A percentile compares a stretch with the other conserved stretches of the same genome.
Conservation (phyloP, 2,888 invertebrate species). For the Timandra comae region DNA sequence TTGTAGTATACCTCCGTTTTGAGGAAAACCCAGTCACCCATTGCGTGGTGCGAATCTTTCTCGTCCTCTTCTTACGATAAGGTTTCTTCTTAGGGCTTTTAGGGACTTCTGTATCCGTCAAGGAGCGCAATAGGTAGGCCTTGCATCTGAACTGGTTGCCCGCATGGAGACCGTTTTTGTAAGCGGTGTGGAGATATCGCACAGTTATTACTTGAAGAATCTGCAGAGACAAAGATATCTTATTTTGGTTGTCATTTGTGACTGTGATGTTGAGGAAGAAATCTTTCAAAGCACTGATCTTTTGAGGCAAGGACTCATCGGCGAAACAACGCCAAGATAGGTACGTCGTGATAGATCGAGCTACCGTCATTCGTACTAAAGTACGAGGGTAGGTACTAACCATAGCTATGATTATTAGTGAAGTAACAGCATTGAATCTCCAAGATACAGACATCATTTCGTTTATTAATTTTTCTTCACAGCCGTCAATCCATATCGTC, state of each 20-base stretch:
- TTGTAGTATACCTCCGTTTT: conserved; percentile 28
- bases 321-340: too few relatives aligned
- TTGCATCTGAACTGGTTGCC: conserved; percentile 55
- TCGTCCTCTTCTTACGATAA: conserved; percentile 36
- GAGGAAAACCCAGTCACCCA: conserved; percentile 51
- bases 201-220: conserved; percentile 59
- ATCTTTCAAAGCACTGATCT: neutral
- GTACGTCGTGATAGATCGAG: too few relatives aligned
- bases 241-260: neutral
- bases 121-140: conserved; percentile 57
- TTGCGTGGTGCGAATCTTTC: conserved; percentile 48
- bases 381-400: too few relatives aligned
- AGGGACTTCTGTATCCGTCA: conserved; percentile 38
- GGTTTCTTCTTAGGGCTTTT: conserved; percentile 29
- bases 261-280: too few relatives aligned
- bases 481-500: conserved; percentile 63
- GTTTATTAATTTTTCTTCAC: conserved; percentile 63
- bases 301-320: too few relatives aligned
- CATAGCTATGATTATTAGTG: conserved; percentile 61
- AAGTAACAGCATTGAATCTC: conserved; percentile 65
- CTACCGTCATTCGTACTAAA: too few relatives aligned
- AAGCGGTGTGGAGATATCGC: conserved; percentile 65
- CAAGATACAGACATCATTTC: conserved; percentile 69
- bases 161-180: conserved; percentile 55
- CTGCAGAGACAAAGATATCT: conserved; percentile 25